Percentiles rank a stretch among this genome's conserved stretches.
These are phyloP conservation scores for Seriola aureovittata DNA, from an alignment of 2,113 vertebrate genomes.

Conservation along the genomic window DNA sequence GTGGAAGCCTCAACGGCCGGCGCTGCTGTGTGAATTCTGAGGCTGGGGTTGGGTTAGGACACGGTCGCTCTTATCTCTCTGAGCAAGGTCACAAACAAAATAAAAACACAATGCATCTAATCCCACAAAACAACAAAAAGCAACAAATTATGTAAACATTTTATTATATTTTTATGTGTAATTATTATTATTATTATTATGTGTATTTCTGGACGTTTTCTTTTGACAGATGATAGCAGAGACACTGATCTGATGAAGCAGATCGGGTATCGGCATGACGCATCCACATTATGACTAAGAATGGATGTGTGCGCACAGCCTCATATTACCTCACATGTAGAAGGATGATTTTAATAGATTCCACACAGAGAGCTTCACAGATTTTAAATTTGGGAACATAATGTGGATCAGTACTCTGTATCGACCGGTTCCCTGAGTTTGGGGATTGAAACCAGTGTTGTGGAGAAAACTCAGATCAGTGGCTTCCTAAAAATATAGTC, in stretches of 20 bases:
- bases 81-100: slow-evolving; percentile 9
- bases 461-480: too few species aligned
- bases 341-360: neutral
- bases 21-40: slow-evolving; percentile 29
- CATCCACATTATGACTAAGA: neutral
- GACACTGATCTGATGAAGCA: too few species aligned
- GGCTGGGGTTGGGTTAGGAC: neutral
- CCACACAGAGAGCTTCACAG: neutral
- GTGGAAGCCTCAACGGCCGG: neutral
- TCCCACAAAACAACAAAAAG: too few species aligned
- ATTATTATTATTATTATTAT: too few species aligned
- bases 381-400: neutral
- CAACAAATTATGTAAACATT: too few species aligned
- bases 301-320: neutral
- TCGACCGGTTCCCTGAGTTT: neutral
- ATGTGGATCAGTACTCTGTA: neutral
- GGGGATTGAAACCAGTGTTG: too few species aligned
- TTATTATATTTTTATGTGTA: too few species aligned
- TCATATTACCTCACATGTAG: neutral
- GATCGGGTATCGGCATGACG: too few species aligned
- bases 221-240: too few species aligned
- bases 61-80: slow-evolving; percentile 13
- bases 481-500: too few species aligned
- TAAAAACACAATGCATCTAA: neutral
- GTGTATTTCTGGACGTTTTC: too few species aligned